These are phyloP conservation scores for Volucella inflata DNA, from an alignment of 2,888 invertebrate genomes.

Conservation along the genomic window DNA sequence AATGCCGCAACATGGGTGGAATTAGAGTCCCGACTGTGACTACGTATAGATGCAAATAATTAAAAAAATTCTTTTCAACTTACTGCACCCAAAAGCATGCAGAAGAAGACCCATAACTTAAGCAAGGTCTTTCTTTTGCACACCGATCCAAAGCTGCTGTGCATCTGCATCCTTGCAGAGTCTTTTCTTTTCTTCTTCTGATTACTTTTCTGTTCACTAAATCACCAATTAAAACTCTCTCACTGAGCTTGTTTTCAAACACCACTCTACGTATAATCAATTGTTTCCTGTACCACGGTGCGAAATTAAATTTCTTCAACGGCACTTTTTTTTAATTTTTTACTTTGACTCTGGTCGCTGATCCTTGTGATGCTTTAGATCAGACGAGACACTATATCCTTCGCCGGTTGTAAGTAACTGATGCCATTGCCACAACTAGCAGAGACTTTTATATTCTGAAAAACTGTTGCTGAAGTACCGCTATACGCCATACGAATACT, in stretches of 20 bases:
- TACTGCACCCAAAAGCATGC: constrained; percentile 65
- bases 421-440: constrained; percentile 24
- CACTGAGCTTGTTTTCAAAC: constrained; percentile 15
- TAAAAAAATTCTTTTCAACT: constrained; percentile 38
- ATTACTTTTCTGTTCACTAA: constrained; percentile 3
- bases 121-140: constrained; percentile 57
- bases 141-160: constrained; percentile 53
- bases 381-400: constrained; percentile 45
- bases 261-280: constrained; percentile 5
- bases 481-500: constrained; percentile 22
- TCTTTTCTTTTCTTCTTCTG: not conserved
- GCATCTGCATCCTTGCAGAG: constrained; percentile 54
- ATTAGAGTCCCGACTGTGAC: not conserved
- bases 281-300: constrained; percentile 39
- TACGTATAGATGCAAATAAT: constrained; percentile 25
- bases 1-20: not conserved
- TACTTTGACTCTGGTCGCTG: not conserved
- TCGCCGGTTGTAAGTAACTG: constrained; percentile 52
- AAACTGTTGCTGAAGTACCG: constrained; percentile 59
- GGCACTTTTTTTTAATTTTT: not conserved
- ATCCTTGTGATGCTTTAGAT: too few species aligned
- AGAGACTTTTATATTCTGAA: constrained; percentile 59
- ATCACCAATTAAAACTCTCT: constrained; percentile 35
- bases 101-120: constrained; percentile 60
- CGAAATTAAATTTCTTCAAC: constrained; percentile 24